Percentiles rank a stretch among this genome's conserved stretches.
Conservation (phyloP, 2,797 vertebrate species). For the Limnodromus scolopaceus region DNA sequence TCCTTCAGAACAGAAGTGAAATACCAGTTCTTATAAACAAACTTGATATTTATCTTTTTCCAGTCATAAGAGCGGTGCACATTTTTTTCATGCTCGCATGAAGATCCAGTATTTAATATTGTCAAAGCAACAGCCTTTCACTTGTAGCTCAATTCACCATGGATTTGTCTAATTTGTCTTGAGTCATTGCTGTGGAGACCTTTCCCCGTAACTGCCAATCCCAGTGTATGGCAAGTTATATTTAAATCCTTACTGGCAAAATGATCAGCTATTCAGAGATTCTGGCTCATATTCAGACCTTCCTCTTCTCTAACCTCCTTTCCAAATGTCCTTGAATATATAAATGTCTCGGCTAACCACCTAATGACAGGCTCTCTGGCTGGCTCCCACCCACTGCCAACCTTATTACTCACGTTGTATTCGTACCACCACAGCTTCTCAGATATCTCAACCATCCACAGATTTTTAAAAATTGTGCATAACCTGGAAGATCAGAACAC, state of each 20-base stretch:
- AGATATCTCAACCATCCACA: background rate
- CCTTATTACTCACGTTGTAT: background rate
- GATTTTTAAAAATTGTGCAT: background rate
- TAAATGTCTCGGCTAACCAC: background rate
- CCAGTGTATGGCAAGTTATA: background rate
- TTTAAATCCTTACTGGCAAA: slow-evolving; percentile 19
- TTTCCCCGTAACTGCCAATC: background rate
- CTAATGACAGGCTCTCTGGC: background rate
- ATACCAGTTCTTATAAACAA: background rate
- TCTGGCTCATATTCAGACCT: background rate
- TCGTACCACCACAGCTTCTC: background rate
- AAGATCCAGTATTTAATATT: background rate
- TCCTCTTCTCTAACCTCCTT: background rate
- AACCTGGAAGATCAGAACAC: background rate
- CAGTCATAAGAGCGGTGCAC: background rate
- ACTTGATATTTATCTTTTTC: background rate
- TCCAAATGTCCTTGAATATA: background rate
- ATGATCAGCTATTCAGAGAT: background rate
- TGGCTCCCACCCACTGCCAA: background rate
- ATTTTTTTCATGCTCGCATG: background rate
- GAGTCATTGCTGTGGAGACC: background rate
- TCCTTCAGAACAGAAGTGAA: background rate
- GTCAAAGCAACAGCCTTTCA: background rate
- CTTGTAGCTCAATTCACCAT: background rate
- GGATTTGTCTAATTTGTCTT: background rate